phyloP scores from a whole-genome alignment of 2,113 vertebrate genomes.

The Lampris incognitus region DNA sequence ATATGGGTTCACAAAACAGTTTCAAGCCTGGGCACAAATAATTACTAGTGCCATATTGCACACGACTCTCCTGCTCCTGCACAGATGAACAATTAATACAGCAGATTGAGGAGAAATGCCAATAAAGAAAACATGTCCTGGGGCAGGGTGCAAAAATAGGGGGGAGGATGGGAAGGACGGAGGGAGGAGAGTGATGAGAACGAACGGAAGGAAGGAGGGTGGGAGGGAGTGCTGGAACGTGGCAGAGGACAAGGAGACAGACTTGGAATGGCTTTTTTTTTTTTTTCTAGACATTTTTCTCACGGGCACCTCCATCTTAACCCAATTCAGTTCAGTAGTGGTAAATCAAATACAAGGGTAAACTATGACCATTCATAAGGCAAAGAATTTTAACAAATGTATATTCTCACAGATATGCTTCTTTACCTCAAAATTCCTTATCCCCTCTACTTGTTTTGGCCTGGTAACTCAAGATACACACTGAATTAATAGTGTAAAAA shows the following conservation, averaged over 20 bases:
- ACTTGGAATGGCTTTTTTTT: slow-evolving; percentile 26
- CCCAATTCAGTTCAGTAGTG: too few relatives aligned
- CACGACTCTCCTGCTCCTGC: slow-evolving; percentile 62
- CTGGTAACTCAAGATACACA: too few relatives aligned
- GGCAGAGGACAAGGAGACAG: slow-evolving; percentile 12
- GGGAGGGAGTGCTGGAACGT: slow-evolving; percentile 56
- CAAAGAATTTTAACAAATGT: too few relatives aligned
- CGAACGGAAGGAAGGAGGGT: neutral
- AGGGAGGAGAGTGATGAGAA: neutral
- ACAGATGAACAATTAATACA: slow-evolving; percentile 81
- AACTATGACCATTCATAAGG: too few relatives aligned
- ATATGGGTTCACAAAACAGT: slow-evolving; percentile 47
- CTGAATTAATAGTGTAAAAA: too few relatives aligned
- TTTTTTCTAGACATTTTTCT: neutral
- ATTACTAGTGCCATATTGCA: slow-evolving; percentile 77
- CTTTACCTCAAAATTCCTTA: too few relatives aligned
- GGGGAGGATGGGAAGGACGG: slow-evolving; percentile 4
- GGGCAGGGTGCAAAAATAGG: slow-evolving; percentile 61
- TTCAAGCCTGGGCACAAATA: slow-evolving; percentile 70
- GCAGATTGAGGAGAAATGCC: slow-evolving; percentile 78
- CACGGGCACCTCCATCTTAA: too few relatives aligned
- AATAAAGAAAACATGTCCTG: slow-evolving; percentile 72
- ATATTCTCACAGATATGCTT: too few relatives aligned
- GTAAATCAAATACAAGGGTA: too few relatives aligned
- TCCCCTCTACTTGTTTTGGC: too few relatives aligned